A percentile compares a stretch with the other conserved stretches of the same genome.
Conservation (phyloP, 53 echinoderm and acorn worm genomes). For the Echinarachnius parma region DNA sequence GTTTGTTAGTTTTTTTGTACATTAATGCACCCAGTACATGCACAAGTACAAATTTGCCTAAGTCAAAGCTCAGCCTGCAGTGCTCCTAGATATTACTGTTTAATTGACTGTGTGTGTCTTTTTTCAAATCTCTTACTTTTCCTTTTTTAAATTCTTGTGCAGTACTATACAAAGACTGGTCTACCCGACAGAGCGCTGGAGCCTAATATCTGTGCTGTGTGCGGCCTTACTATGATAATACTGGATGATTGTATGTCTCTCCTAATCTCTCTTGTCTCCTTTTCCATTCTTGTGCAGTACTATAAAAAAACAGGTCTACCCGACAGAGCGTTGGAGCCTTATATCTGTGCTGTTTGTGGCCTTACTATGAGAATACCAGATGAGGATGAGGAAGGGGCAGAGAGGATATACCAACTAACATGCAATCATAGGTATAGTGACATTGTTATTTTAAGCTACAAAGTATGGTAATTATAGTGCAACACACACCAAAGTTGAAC, state of each 20-base stretch:
- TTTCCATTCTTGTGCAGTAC: too few relatives aligned
- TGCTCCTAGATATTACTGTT: too few relatives aligned
- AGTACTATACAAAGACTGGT: conserved; percentile 98
- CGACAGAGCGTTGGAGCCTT: conserved; percentile 71
- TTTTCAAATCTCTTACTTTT: too few relatives aligned
- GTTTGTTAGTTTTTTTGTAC: too few relatives aligned
- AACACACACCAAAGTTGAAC: too few relatives aligned
- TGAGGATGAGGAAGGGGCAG: conserved; percentile 83
- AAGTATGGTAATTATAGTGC: too few relatives aligned
- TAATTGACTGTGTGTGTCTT: too few relatives aligned
- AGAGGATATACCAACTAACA: conserved; percentile 83
- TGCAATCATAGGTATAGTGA: conserved; percentile 80
- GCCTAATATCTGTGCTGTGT: conserved; percentile 84
- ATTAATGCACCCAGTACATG: too few relatives aligned
- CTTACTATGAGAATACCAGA: conserved; percentile 89
- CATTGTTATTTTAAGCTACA: not conserved
- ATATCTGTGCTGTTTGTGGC: conserved; percentile 95
- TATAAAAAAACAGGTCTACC: conserved; percentile 95
- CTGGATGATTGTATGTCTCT: conserved; percentile 48
- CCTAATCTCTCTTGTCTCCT: not conserved
- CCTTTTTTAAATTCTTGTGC: too few relatives aligned
- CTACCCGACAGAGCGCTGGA: conserved; percentile 83
- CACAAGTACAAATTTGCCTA: too few relatives aligned
- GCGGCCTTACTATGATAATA: conserved; percentile 90
- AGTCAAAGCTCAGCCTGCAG: too few relatives aligned